Base-by-base conservation (phyloP, 1,140 invertebrate genomes). In the Drosophila tani region DNA sequence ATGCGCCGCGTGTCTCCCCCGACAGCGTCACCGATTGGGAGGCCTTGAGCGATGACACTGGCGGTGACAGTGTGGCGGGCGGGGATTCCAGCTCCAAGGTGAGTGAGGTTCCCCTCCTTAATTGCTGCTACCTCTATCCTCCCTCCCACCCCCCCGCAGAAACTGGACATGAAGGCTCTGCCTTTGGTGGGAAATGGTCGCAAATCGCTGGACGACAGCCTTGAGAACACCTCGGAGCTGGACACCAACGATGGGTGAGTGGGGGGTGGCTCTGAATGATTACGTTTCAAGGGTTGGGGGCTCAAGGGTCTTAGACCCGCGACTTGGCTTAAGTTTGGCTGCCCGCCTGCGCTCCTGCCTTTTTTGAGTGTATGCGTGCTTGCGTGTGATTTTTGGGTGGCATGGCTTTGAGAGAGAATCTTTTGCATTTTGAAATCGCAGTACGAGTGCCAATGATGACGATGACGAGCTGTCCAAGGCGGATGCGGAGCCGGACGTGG, bases 1-100 rank as follows among this genome's bases (percentile, higher is more conserved):
- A 97, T 47, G 96, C 96, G 32, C 97, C 97, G 9, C 94, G 97
- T 77, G 95, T 95, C 24, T 95, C 96, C 2, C 95, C 95, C 38
- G 94, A 94, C 43, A 94, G 94, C 11, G 96, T 95, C 79, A 95
- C 95, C 15, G 96, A 97, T 73, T 97, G 96, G 97, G 94, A 94
- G 71, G 83, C 91, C 21, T 78, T 93, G 57, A 80, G 68, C 43
- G 91, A 93, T 62, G 92, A 93, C 41, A 60, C 55, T 49, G 78
- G 57, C 29, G 73, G 55, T 55, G 88, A 82, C 27, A 82, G 73
- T 46, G 21, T 49, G 1, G 58, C 29, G 11, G 81, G 60, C 1
- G 85, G 68, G 5, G 85, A 90, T 32, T 47, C 62, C 51, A 62
- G 50, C 46, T 40, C 53, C 65, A 88, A 90, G 85, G 85, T 87